These are phyloP conservation scores for Pachypanchax playfairii DNA, from an alignment of 2,113 vertebrate species.

Conservation along the genomic window DNA sequence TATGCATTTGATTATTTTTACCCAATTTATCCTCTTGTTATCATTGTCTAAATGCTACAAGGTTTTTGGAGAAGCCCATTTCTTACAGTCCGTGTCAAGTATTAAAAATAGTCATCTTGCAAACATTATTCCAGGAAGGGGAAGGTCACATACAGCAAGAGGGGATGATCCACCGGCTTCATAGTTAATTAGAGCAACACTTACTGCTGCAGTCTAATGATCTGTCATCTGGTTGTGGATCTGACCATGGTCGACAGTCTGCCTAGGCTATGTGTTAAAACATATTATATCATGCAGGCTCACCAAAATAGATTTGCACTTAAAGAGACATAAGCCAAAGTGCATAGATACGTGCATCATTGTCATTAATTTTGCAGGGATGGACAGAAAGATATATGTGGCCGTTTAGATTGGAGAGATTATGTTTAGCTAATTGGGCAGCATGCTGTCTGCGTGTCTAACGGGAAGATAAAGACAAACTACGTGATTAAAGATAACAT, in stretches of 20 bases:
- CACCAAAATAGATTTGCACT: constrained; percentile 51
- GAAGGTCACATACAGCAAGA: constrained; percentile 65
- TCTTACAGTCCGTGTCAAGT: constrained; percentile 33
- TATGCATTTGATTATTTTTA: too few relatives aligned
- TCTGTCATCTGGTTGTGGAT: constrained; percentile 65
- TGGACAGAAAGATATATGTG: constrained; percentile 65
- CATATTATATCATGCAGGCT: constrained; percentile 50
- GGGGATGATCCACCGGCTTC: constrained; percentile 42
- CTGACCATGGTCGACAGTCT: constrained; percentile 62
- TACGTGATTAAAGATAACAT: constrained; percentile 34
- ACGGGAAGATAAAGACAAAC: constrained; percentile 4
- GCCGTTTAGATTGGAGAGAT: constrained; percentile 57
- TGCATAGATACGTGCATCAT: constrained; percentile 33
- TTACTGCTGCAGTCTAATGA: constrained; percentile 62
- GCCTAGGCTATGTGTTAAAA: constrained; percentile 56
- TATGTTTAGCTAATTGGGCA: constrained; percentile 63
- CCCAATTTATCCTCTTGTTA: constrained; percentile 7
- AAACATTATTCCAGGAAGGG: constrained; percentile 33
- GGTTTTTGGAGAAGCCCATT: constrained; percentile 8
- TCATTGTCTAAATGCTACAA: constrained; percentile 15
- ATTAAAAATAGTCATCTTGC: constrained; percentile 35
- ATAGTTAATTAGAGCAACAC: constrained; percentile 62
- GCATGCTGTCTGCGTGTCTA: constrained; percentile 1
- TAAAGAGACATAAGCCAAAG: constrained; percentile 4
- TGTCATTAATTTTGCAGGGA: constrained; percentile 64